A percentile compares a stretch with the other conserved stretches of the same genome.
These are phyloP conservation scores for Acanthisitta chloris DNA, from an alignment of 2,113 vertebrate species.

Conservation along the genomic window DNA sequence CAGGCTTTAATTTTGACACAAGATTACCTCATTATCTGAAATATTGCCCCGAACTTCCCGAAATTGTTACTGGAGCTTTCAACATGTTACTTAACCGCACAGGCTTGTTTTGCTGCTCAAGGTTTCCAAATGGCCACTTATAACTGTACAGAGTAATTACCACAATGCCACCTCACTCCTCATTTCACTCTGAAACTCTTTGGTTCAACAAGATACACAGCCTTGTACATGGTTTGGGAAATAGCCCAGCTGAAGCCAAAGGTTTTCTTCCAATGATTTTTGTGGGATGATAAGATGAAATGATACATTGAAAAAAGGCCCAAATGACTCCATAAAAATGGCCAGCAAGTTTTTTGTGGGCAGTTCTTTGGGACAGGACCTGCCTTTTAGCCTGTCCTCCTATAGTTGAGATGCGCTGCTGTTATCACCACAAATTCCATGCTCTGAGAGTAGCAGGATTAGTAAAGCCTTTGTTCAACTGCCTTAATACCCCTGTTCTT, in stretches of 20 bases:
- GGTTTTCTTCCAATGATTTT: neutral
- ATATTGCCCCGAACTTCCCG: neutral
- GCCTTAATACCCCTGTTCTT: neutral
- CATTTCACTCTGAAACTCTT: neutral
- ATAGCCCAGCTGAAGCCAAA: neutral
- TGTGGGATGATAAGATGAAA: neutral
- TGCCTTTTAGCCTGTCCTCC: neutral
- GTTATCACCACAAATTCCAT: neutral
- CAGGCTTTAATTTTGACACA: constrained; percentile 26
- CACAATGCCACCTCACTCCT: neutral
- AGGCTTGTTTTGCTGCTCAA: neutral
- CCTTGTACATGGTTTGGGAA: neutral
- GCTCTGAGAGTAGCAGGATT: neutral
- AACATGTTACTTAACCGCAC: neutral
- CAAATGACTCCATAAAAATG: neutral
- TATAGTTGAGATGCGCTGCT: neutral
- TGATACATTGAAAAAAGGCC: neutral
- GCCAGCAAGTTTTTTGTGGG: neutral
- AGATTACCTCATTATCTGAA: constrained; percentile 26
- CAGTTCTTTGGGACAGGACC: neutral
- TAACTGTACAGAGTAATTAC: neutral
- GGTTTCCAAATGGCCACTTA: neutral
- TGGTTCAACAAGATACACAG: neutral
- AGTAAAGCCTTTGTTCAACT: neutral
- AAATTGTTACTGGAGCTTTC: neutral